Evolutionary conservation across 2,888 invertebrate species (phyloP).

Genomic region (Drosophila melanocephala): DNA sequence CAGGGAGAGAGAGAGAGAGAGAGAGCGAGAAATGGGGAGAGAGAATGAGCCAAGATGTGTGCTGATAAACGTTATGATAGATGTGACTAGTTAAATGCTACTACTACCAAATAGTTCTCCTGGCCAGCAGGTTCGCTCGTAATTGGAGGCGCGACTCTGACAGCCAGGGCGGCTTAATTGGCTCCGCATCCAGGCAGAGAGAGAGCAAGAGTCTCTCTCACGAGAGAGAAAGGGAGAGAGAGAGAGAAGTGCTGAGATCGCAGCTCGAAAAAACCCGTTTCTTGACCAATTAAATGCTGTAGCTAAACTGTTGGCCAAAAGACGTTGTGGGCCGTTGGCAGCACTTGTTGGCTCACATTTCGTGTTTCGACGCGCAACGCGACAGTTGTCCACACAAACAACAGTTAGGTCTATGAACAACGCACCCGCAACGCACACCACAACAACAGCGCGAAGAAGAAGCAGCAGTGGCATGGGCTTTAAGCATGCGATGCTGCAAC

Average conservation of each 20-base stretch:
- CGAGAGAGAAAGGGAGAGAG: not conserved
- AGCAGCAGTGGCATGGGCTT: conserved; percentile 74
- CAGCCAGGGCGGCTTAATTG: conserved; percentile 70
- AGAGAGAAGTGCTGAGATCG: conserved; percentile 7
- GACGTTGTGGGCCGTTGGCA: conserved; percentile 65
- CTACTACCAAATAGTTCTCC: conserved; percentile 78
- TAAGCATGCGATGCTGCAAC: conserved; percentile 84
- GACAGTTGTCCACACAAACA: conserved; percentile 67
- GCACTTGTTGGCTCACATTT: conserved; percentile 75
- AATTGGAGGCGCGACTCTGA: conserved; percentile 77
- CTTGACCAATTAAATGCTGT: conserved; percentile 72
- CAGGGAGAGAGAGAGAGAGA: conserved; percentile 7
- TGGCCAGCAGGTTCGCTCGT: conserved; percentile 49
- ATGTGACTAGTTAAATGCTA: conserved; percentile 81
- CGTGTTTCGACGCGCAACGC: conserved; percentile 83
- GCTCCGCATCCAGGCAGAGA: conserved; percentile 14
- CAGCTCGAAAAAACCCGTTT: conserved; percentile 53
- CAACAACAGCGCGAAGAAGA: not conserved
- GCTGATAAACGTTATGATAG: conserved; percentile 78
- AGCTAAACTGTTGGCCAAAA: conserved; percentile 43
- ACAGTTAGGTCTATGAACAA: conserved; percentile 74
- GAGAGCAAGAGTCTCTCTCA: not conserved
- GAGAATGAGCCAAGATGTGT: conserved; percentile 41
- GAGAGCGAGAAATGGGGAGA: not conserved
- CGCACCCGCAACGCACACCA: conserved; percentile 35